phyloP scores from a whole-genome alignment of 2,113 vertebrate species.

The Pelusios castaneus region DNA sequence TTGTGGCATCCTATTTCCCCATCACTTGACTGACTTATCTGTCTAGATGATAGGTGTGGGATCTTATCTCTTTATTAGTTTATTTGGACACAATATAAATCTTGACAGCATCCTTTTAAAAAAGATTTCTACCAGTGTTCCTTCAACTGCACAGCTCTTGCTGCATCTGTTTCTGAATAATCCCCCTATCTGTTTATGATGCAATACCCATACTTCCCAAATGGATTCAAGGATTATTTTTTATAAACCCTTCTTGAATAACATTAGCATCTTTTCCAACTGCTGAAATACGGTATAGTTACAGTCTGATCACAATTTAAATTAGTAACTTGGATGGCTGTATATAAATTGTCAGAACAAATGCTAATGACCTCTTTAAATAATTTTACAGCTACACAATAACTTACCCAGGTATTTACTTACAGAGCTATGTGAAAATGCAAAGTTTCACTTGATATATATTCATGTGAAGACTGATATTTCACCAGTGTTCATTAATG shows the following conservation, averaged over 20 bases:
- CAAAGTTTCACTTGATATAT: background rate
- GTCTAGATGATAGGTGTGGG: background rate
- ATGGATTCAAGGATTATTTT: slow-evolving; percentile 32
- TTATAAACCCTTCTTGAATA: slow-evolving; percentile 53
- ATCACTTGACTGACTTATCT: rapidly evolving
- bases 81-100: slow-evolving; percentile 41
- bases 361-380: slow-evolving; percentile 59
- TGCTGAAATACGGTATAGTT: slow-evolving; percentile 52
- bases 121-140: slow-evolving; percentile 67
- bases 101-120: slow-evolving; percentile 66
- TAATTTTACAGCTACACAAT: slow-evolving; percentile 46
- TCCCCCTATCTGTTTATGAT: slow-evolving; percentile 53
- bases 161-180: slow-evolving; percentile 54
- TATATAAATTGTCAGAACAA: background rate
- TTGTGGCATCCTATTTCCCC: rapidly evolving
- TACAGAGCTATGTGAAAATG: slow-evolving; percentile 23
- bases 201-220: slow-evolving; percentile 23
- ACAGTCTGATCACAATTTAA: background rate
- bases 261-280: slow-evolving; percentile 13
- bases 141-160: slow-evolving; percentile 50
- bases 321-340: slow-evolving; percentile 33
- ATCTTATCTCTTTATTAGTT: slow-evolving; percentile 60
- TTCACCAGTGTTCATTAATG: slow-evolving; percentile 7
- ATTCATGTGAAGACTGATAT: background rate
- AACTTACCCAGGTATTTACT: slow-evolving; percentile 53